Conservation (phyloP, 2,113 vertebrate genomes). For the Corydoras maculifer region DNA sequence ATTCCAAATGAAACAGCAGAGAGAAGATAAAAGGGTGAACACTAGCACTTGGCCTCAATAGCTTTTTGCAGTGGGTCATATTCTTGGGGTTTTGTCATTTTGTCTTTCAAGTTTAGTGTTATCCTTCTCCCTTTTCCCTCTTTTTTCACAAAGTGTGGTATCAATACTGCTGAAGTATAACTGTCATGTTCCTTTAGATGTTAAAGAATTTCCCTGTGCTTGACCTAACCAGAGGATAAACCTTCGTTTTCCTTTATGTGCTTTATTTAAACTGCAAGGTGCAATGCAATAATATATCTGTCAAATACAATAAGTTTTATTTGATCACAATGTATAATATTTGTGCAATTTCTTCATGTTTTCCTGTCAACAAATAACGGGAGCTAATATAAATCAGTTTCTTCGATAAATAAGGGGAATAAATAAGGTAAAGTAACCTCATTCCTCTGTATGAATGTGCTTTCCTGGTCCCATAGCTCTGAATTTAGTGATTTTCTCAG, state of each 20-base stretch:
- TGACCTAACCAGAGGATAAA: no score
- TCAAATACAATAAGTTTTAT: not conserved
- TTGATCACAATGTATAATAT: not conserved
- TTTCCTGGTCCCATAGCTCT: not conserved
- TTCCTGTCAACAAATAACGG: not conserved
- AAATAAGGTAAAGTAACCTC: conserved; percentile 1
- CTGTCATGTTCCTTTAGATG: no score
- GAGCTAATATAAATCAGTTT: conserved; percentile 13
- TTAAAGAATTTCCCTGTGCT: no score
- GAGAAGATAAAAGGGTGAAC: conserved; percentile 36
- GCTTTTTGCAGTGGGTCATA: not conserved
- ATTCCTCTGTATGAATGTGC: conserved; percentile 3
- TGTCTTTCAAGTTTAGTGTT: no score
- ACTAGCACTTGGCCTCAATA: conserved; percentile 37
- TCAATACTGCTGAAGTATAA: no score
- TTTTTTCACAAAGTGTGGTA: no score
- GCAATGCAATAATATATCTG: not conserved
- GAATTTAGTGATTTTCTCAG: no score
- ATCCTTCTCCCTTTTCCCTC: no score
- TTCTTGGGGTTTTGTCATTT: not conserved
- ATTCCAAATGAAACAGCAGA: conserved; percentile 40
- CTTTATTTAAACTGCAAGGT: no score
- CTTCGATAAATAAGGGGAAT: conserved; percentile 2
- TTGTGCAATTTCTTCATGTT: conserved; percentile 13
- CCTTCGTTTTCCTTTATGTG: no score